phyloP scores from a whole-genome alignment of 2,113 vertebrate genomes.

The Muscicapa adusta region DNA sequence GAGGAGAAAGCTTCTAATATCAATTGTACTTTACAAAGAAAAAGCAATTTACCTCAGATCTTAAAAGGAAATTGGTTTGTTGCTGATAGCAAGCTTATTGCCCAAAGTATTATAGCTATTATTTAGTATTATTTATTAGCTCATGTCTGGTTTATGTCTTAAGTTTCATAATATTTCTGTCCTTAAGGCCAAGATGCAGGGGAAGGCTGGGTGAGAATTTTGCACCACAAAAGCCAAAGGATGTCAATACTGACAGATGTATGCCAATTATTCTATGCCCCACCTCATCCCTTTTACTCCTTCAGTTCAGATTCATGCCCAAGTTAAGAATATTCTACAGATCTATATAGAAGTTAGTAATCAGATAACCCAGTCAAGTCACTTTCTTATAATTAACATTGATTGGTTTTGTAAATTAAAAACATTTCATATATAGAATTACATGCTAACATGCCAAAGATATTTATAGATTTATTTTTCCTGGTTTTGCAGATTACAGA shows the following conservation, averaged over 20 bases:
- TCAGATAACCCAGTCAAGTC: not conserved
- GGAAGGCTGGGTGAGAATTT: not conserved
- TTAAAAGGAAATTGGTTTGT: not conserved
- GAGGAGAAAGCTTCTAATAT: not conserved
- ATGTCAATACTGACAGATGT: not conserved
- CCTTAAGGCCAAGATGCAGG: not conserved
- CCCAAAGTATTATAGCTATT: not conserved
- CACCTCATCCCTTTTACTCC: not conserved
- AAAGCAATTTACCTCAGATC: not conserved
- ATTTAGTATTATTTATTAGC: not conserved
- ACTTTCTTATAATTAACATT: not conserved
- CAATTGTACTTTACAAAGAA: not conserved
- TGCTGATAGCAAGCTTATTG: not conserved
- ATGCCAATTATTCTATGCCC: not conserved
- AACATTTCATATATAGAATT: not conserved
- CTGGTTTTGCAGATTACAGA: not conserved
- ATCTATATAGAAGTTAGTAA: not conserved
- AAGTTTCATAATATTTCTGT: not conserved
- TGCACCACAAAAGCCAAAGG: not conserved
- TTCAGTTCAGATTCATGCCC: not conserved
- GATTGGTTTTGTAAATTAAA: not conserved
- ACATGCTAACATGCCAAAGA: not conserved
- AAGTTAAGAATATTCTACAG: not conserved
- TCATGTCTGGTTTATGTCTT: not conserved
- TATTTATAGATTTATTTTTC: not conserved